A percentile compares a stretch with the other conserved stretches of the same genome.
These are phyloP conservation scores for Macquaria ambigua DNA, from an alignment of 2,113 vertebrate species.

Conservation along the genomic window DNA sequence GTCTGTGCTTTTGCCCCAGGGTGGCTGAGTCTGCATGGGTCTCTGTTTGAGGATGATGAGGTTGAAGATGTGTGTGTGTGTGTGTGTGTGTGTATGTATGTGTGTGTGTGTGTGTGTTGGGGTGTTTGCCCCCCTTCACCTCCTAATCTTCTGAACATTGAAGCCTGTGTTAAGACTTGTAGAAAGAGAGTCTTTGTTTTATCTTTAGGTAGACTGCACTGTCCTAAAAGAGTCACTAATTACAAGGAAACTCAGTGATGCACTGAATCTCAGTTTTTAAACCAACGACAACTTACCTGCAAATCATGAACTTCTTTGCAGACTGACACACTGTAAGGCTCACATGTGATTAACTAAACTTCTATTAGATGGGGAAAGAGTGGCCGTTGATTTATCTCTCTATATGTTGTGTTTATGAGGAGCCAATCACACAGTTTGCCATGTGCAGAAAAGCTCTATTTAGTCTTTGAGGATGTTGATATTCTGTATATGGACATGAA, in stretches of 20 bases:
- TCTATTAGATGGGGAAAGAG: background rate
- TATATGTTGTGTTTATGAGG: background rate
- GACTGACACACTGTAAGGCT: background rate
- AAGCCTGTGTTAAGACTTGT: constrained; percentile 38
- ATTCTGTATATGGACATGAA: background rate
- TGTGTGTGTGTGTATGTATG: constrained; percentile 35
- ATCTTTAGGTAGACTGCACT: constrained; percentile 1
- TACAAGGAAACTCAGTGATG: background rate
- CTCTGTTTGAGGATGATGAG: background rate
- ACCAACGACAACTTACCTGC: constrained; percentile 5
- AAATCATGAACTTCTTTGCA: background rate
- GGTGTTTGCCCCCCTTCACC: constrained; percentile 7
- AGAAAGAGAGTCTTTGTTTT: constrained; percentile 67
- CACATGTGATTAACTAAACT: background rate
- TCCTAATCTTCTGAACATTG: constrained; percentile 62
- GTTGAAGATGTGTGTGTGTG: constrained; percentile 2
- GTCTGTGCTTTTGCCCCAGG: constrained; percentile 75
- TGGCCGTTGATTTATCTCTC: background rate
- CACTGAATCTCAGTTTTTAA: background rate
- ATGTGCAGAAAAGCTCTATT: background rate
- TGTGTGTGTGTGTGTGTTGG: constrained; percentile 34
- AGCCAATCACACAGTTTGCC: background rate
- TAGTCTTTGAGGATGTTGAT: background rate
- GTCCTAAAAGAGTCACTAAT: background rate
- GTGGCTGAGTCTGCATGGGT: constrained; percentile 39